Base-by-base conservation (phyloP, 2,113 vertebrate genomes). In the Oceanodroma tethys region DNA sequence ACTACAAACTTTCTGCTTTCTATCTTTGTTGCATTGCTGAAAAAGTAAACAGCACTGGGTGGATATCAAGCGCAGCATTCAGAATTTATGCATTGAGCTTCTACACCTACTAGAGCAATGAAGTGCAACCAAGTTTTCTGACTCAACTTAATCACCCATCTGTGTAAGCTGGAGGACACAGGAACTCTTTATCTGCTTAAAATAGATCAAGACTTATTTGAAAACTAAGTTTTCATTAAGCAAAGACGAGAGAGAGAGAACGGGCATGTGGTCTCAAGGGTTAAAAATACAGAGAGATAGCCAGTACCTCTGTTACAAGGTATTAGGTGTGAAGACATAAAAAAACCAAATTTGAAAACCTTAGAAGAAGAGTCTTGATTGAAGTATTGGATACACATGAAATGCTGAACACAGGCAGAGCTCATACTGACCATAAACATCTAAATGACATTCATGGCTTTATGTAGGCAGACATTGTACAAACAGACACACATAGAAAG, bases 361-460 rank as follows among this genome's bases (percentile, higher is more conserved):
- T 36, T 1, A 43, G 32, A 56, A 71, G 59, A 6, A 73, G 25
- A 36, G 38, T 10, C 21, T 73, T 0, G 0, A 4, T 27, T 2
- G 2, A 78, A 73, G 22, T 11, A 40, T 13, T 32, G 32, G 32
- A 42, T 16, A 42, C 8, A 21, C 19, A 19, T 1, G 13, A 70
- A 84, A 65, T 29, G 16, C n/a, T 34, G 34, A 53, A 58, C 20
- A 58, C 1, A 40, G 12, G 36, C 27, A 58, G 42, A 55, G 45
- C 21, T 79, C 5, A n/a, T 53, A 55, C 11, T 27, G 43, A 42
- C 10, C 43, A 58, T 7, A 23, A 93, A 86, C 13, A 76, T 3
- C 53, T 45, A 52, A 10, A 26, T 10, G 4, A 30, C 11, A n/a
- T 14, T 60, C 55, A 56, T 1, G 11, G 50, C 32, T 91, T 27